These are phyloP conservation scores for Jordanella pulchra DNA, from an alignment of 2,797 vertebrate species.

Conservation along the genomic window DNA sequence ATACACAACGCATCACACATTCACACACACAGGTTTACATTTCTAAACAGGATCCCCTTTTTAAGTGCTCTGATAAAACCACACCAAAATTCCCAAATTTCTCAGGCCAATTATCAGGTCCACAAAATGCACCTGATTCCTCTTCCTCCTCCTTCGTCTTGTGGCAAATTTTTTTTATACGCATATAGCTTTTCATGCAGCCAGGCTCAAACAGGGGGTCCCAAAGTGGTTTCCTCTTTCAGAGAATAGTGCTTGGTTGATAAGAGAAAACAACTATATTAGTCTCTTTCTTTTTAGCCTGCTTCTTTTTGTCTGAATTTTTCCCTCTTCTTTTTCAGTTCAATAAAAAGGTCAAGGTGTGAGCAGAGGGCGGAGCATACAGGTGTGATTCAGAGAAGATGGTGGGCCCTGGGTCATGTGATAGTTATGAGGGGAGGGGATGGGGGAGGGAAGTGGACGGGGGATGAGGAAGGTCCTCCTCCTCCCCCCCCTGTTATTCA, in stretches of 20 bases:
- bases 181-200: slow-evolving; percentile 69
- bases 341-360: slow-evolving; percentile 82
- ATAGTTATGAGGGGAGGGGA: slow-evolving; percentile 57
- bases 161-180: slow-evolving; percentile 68
- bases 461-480: slow-evolving; percentile 1
- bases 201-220: slow-evolving; percentile 59
- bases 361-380: slow-evolving; percentile 83
- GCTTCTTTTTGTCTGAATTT: slow-evolving; percentile 64
- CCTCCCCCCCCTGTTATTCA: slow-evolving; percentile 74
- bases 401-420: slow-evolving; percentile 82
- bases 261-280: slow-evolving; percentile 60
- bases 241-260: slow-evolving; percentile 76
- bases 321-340: slow-evolving; percentile 63
- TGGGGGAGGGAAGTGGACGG: slow-evolving; percentile 12
- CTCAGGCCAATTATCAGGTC: slow-evolving; percentile 66
- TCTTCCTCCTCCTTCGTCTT: slow-evolving; percentile 45
- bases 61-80: slow-evolving; percentile 83
- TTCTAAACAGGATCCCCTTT: slow-evolving; percentile 78
- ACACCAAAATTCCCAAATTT: slow-evolving; percentile 60
- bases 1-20: slow-evolving; percentile 57
- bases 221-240: slow-evolving; percentile 56
- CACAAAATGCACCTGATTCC: slow-evolving; percentile 63
- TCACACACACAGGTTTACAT: slow-evolving; percentile 71
- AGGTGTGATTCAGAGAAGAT: slow-evolving; percentile 77
- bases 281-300: slow-evolving; percentile 69